A percentile compares a stretch with the other conserved stretches of the same genome.
phyloP scores from a whole-genome alignment of 2,888 invertebrate species.

The Lapara coniferarum region DNA sequence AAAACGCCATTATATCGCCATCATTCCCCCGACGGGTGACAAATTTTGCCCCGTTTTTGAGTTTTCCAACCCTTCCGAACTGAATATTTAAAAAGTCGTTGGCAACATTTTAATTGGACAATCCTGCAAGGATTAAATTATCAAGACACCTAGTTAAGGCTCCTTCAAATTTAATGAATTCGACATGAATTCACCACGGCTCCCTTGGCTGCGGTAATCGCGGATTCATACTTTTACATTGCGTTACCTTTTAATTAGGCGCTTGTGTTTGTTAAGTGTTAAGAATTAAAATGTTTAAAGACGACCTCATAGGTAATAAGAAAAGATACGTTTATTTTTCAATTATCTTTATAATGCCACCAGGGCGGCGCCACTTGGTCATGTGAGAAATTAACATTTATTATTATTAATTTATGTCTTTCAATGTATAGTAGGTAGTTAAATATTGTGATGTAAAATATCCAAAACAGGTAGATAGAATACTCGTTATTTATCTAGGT shows the following conservation, averaged over 20 bases:
- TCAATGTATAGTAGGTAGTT: too few relatives aligned
- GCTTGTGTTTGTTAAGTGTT: constrained; percentile 14
- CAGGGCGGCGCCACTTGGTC: too few relatives aligned
- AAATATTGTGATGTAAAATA: too few relatives aligned
- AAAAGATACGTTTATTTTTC: not conserved
- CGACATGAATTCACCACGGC: constrained; percentile 73
- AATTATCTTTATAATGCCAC: too few relatives aligned
- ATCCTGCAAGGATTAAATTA: constrained; percentile 82
- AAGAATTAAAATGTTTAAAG: constrained; percentile 27
- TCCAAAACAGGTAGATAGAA: too few relatives aligned
- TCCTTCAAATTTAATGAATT: constrained; percentile 80
- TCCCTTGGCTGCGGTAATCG: constrained; percentile 38
- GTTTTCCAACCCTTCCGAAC: constrained; percentile 71
- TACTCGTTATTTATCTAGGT: too few relatives aligned
- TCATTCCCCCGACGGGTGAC: constrained; percentile 69
- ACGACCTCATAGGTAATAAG: not conserved
- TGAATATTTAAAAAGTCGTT: constrained; percentile 84
- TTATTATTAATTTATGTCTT: too few relatives aligned
- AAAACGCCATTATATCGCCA: constrained; percentile 79
- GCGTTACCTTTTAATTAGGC: constrained; percentile 34
- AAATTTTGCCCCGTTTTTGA: constrained; percentile 76
- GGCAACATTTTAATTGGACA: constrained; percentile 81
- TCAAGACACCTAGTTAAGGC: constrained; percentile 82
- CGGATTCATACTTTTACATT: constrained; percentile 39
- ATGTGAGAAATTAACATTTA: too few relatives aligned